phyloP scores from a whole-genome alignment of 2,797 vertebrate genomes.

The Helicolenus hilgendorfi region DNA sequence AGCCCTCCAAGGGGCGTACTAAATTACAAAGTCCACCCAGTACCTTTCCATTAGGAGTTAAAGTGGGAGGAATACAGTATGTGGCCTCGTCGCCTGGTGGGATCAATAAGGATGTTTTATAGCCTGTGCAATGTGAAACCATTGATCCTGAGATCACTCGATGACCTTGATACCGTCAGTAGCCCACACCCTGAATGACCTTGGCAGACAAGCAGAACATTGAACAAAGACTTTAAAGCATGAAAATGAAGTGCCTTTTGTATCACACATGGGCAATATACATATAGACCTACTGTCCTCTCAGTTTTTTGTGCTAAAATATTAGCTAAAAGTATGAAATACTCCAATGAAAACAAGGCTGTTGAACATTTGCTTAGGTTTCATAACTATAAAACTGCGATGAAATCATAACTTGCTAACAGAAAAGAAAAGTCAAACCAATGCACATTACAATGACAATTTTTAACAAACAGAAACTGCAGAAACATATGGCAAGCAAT shows the following conservation, averaged over 20 bases:
- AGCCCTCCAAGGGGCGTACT: not conserved
- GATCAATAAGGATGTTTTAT: constrained; percentile 55
- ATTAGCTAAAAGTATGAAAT: not conserved
- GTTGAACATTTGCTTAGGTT: not conserved
- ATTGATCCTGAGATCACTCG: constrained; percentile 43
- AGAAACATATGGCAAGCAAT: not conserved
- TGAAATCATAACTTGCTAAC: not conserved
- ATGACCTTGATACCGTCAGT: constrained; percentile 35
- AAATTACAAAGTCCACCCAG: constrained; percentile 34
- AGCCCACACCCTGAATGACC: not conserved
- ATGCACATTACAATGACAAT: not conserved
- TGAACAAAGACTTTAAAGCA: not conserved
- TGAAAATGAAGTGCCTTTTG: not conserved
- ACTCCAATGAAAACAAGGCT: not conserved
- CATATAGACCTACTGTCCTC: not conserved
- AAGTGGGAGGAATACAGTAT: constrained; percentile 3
- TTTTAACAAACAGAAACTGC: not conserved
- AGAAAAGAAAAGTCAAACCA: not conserved
- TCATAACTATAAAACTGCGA: not conserved
- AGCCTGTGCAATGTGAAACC: constrained; percentile 12
- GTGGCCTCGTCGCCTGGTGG: constrained; percentile 5
- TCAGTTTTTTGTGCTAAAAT: not conserved
- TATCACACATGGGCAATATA: not conserved
- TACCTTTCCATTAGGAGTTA: constrained; percentile 31
- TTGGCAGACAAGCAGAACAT: not conserved